Conservation (phyloP, 2,113 vertebrate species). For the Thoracochromis brauschi region DNA sequence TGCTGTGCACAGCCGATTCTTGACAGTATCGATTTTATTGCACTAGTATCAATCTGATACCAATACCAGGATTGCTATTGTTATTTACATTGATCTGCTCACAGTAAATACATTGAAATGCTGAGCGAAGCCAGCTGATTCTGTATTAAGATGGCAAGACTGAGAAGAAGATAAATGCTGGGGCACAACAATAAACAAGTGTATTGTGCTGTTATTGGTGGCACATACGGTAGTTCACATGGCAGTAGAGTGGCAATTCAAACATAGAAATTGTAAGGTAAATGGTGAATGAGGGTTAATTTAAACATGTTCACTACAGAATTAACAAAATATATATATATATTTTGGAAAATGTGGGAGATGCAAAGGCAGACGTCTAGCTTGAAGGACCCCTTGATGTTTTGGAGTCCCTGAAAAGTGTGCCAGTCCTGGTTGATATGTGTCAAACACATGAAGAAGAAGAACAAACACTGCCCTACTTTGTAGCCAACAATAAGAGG, state of each 20-base stretch:
- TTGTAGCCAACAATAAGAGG: neutral
- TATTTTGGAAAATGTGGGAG: neutral
- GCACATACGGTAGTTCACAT: neutral
- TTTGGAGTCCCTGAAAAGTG: neutral
- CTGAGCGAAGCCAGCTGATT: neutral
- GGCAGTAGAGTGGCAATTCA: neutral
- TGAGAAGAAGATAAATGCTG: neutral
- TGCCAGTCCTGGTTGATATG: neutral
- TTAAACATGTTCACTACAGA: neutral
- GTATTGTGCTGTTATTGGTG: neutral
- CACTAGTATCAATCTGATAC: neutral
- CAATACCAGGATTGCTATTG: neutral
- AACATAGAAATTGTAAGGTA: neutral
- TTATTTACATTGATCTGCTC: neutral
- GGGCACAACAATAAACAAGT: neutral
- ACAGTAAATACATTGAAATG: neutral
- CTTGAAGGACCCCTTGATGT: neutral
- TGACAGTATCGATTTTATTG: neutral
- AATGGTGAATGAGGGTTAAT: neutral
- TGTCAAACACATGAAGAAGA: neutral
- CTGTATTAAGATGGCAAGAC: neutral
- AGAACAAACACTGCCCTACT: neutral
- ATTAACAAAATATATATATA: neutral
- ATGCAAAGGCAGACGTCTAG: neutral
- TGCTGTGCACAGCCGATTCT: neutral